phyloP scores from a whole-genome alignment of 2,888 invertebrate species.

The Morpho helenor region DNA sequence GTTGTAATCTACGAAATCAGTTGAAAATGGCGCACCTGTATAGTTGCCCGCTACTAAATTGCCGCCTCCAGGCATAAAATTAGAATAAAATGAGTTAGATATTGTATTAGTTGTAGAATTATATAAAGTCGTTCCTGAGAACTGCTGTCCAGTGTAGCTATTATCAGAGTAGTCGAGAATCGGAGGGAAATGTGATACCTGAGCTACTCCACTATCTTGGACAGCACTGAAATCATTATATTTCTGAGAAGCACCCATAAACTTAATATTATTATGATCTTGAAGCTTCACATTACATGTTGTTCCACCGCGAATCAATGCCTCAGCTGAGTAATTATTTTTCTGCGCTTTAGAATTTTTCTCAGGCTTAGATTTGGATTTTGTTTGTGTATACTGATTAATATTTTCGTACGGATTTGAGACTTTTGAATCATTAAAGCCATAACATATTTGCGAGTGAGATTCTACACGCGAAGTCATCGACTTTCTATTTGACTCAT shows the following conservation, averaged over 20 bases:
- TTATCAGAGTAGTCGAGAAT: conserved; percentile 69
- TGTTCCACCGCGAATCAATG: conserved; percentile 59
- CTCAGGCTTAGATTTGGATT: conserved; percentile 54
- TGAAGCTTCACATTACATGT: conserved; percentile 56
- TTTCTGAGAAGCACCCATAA: conserved; percentile 56
- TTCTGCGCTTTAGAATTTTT: conserved; percentile 60
- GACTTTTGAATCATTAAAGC: conserved; percentile 58
- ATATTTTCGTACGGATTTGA: conserved; percentile 53
- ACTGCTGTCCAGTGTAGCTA: conserved; percentile 60
- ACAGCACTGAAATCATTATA: conserved; percentile 55
- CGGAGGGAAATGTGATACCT: conserved; percentile 71
- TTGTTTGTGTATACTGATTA: conserved; percentile 50
- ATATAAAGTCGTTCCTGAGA: conserved; percentile 65
- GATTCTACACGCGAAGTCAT: conserved; percentile 50
- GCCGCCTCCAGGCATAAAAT: conserved; percentile 64
- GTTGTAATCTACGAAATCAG: conserved; percentile 68
- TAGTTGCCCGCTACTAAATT: conserved; percentile 68
- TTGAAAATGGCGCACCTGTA: conserved; percentile 55
- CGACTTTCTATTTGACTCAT: conserved; percentile 52
- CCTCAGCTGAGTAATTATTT: conserved; percentile 70
- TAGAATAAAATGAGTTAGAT: conserved; percentile 69
- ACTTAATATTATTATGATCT: conserved; percentile 52
- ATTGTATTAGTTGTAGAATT: conserved; percentile 69
- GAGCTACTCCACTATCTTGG: conserved; percentile 64
- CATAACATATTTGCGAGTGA: conserved; percentile 57